Conservation (phyloP, 2,113 vertebrate species). For the Heloderma charlesbogerti region DNA sequence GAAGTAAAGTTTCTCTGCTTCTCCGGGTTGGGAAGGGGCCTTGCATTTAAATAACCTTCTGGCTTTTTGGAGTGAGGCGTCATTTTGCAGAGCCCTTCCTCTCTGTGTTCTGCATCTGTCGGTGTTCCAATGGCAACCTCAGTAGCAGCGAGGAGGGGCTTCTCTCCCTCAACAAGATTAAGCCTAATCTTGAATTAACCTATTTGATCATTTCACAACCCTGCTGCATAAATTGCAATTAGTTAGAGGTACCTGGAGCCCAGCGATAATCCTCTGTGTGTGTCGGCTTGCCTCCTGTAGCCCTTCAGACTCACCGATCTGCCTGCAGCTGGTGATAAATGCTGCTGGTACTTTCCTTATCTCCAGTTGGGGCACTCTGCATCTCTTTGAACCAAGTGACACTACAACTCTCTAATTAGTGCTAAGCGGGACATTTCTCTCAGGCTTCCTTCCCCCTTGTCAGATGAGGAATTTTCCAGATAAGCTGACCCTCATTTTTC, state of each 20-base stretch:
- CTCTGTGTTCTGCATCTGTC: background rate
- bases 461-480: conserved; percentile 57
- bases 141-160: conserved; percentile 36
- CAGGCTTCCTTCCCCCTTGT: conserved; percentile 38
- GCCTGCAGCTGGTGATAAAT: conserved; percentile 43
- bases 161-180: conserved; percentile 70
- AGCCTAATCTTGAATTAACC: conserved; percentile 82
- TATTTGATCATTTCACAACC: conserved; percentile 79
- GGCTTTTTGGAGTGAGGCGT: background rate
- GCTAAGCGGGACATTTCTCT: conserved; percentile 42
- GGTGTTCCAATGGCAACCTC: background rate
- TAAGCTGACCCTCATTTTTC: conserved; percentile 61
- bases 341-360: conserved; percentile 40
- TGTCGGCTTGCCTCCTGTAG: conserved; percentile 31
- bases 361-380: conserved; percentile 42
- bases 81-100: background rate
- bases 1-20: background rate
- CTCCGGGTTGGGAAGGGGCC: background rate
- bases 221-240: conserved; percentile 62
- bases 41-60: too few relatives aligned
- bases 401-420: conserved; percentile 54
- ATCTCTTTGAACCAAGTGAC: conserved; percentile 48
- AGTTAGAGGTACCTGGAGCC: conserved; percentile 52
- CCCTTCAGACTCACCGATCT: conserved; percentile 19
- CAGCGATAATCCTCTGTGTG: conserved; percentile 48